Evolutionary conservation across 1,140 invertebrate species (phyloP), one percentile per base, ranked within the genome.

Genomic region (Mamestra configurata): DNA sequence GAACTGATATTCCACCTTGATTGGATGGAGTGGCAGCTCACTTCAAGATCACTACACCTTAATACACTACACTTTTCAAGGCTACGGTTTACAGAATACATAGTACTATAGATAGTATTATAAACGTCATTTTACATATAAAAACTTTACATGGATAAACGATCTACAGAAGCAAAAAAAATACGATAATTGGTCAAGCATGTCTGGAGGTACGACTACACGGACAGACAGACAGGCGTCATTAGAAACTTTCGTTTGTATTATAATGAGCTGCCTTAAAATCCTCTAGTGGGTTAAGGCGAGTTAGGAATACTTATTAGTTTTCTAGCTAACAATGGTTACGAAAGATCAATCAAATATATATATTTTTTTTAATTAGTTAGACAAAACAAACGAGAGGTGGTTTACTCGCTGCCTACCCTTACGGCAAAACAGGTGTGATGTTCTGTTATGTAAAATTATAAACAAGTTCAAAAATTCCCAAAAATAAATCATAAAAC

Each of bases 191-290:
- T 15, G 20, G 7, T 64, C n/a, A n/a, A 64, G 59, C n/a, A 64
- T 18, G n/a, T 64, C 31, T 37, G n/a, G 31, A 64, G 31, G n/a
- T 61, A 10, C n/a, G 27, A 35, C 35, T 40, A 49, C 13, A 49
- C 43, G 43, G 8, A 49, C 27, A 3, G 27, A 3, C 27, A 3
- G 27, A 3, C 27, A n/a, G 15, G 55, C 35, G 35, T 40, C 35
- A 40, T 66, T 24, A 13, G 53, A 57, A 57, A 57, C 22, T 57
- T 57, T 57, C 53, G 5, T 57, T 57, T 66, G 61, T 66, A 66
- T 66, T 66, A 10, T 66, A 66, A 66, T 66, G n/a, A 66, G 61
- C 20, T 20, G 35, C 61, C 35, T 64, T 64, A 64, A 37, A 37
- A 18, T 37, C n/a, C 20, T 22, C 61, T 40, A 64, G 7, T 66